A percentile compares a stretch with the other conserved stretches of the same genome.
Evolutionary conservation across 2,888 invertebrate genomes (phyloP).

Genomic region (Melieria picta): DNA sequence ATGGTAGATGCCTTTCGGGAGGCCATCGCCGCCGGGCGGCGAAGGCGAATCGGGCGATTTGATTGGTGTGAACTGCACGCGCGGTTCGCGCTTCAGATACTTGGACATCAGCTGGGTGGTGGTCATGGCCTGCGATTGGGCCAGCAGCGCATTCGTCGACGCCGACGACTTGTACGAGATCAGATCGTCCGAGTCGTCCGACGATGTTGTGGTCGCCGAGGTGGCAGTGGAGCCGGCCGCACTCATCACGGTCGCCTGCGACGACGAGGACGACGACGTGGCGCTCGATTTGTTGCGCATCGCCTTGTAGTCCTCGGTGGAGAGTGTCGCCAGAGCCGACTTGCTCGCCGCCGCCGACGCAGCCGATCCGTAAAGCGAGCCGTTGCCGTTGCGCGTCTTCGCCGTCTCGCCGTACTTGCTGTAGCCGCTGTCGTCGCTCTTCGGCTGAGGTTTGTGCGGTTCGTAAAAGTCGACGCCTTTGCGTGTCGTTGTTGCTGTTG

Average conservation of each 20-base stretch:
- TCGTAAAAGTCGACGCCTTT: conserved; percentile 61
- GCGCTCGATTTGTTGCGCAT: conserved; percentile 62
- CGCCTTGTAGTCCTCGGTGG: conserved; percentile 59
- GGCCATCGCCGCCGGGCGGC: conserved; percentile 57
- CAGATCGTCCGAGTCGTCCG: conserved; percentile 62
- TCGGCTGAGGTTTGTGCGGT: conserved; percentile 58
- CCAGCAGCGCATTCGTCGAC: conserved; percentile 61
- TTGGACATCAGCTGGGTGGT: conserved; percentile 65
- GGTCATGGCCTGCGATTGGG: conserved; percentile 65
- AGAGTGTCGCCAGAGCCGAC: conserved; percentile 45
- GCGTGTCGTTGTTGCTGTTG: conserved; percentile 46
- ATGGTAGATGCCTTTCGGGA: conserved; percentile 62
- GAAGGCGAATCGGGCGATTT: conserved; percentile 63
- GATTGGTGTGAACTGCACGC: conserved; percentile 62
- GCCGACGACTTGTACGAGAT: conserved; percentile 63
- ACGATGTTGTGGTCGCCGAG: conserved; percentile 61
- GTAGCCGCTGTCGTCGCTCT: conserved; percentile 49
- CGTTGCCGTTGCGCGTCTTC: conserved; percentile 42
- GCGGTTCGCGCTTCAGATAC: conserved; percentile 63
- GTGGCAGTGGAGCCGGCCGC: conserved; percentile 59
- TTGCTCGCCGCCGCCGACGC: conserved; percentile 45
- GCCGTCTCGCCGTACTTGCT: conserved; percentile 45
- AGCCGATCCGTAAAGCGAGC: conserved; percentile 43
- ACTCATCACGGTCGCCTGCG: conserved; percentile 62
- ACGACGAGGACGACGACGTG: conserved; percentile 62